Base-by-base conservation (phyloP, 2,888 invertebrate species). In the Diplazon laetatorius region DNA sequence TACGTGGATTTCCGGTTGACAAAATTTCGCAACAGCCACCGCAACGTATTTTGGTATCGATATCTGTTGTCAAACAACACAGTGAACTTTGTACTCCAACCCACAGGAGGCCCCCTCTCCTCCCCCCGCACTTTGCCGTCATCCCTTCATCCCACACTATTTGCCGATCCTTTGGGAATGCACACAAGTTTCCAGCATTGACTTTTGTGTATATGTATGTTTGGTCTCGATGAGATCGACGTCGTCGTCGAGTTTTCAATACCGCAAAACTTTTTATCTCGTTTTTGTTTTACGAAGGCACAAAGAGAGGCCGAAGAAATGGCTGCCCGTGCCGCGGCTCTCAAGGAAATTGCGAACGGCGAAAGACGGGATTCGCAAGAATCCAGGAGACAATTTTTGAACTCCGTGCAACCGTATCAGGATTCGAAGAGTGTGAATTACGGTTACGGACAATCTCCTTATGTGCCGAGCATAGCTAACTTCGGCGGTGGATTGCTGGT, bases 281-380 rank as follows among this genome's bases (percentile, higher is more conserved):
- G 59, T 20, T 9, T 14, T 25, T 59, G 12, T 22, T 25, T 12
- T 9, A 30, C 35, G 20, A 94, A 95, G 85, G 93, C 95, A 88
- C 95, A 96, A 89, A 93, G 95, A 81, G 93, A 94, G 80, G 94
- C 94, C 0, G 96, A 96, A 82, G 95, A 96, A 88, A 93, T 94
- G 76, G 95, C 94, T 74, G 95, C 95, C 8, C 90, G 93, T 55
- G 92, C 93, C 2, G 92, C 93, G 0, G 92, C 92, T 1, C 90
- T 95, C 0, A 95, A 94, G 86, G 95, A 95, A 73, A 92, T 94
- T 52, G 92, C 93, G 0, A 92, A 93, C 76, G 86, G 87, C 39
- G 85, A 85, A 2, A 82, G 84, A 69, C 79, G 79, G 18, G 72
- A 55, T 9, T 72, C 81, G 6, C 83, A 82, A 44, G 85, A 86